Evolutionary conservation across 2,113 vertebrate species (phyloP).

Genomic region (Dasypus novemcinctus): DNA sequence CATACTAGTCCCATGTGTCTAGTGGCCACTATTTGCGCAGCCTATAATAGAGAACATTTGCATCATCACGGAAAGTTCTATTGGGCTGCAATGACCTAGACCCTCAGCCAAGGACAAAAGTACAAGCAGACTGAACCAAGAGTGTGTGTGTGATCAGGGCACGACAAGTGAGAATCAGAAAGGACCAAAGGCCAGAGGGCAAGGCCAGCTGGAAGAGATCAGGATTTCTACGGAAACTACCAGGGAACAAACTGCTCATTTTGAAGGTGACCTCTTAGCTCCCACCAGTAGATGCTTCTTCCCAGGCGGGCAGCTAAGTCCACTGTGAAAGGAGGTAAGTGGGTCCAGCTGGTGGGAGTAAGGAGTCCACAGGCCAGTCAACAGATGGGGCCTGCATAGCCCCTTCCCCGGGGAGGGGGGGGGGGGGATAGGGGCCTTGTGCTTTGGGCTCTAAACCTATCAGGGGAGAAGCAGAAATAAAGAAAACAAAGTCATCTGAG

Average conservation of each 20-base stretch:
- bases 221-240: not conserved
- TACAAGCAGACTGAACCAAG: not conserved
- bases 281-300: not conserved
- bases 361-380: not conserved
- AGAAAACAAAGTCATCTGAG: not conserved
- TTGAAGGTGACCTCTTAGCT: not conserved
- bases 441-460: not conserved
- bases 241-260: not conserved
- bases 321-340: not conserved
- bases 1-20: not conserved
- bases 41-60: not conserved
- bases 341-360: not conserved
- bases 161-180: not conserved
- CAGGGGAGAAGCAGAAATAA: not conserved
- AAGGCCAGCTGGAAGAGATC: not conserved
- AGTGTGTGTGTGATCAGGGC: not conserved
- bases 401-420: not conserved
- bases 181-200: not conserved
- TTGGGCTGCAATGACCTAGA: not conserved
- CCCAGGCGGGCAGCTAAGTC: not conserved
- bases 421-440: not conserved
- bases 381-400: not conserved
- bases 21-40: not conserved
- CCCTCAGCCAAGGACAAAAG: not conserved
- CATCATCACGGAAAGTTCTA: not conserved